Evolutionary conservation across 2,797 vertebrate species (phyloP).

Genomic region (Helarctos malayanus): DNA sequence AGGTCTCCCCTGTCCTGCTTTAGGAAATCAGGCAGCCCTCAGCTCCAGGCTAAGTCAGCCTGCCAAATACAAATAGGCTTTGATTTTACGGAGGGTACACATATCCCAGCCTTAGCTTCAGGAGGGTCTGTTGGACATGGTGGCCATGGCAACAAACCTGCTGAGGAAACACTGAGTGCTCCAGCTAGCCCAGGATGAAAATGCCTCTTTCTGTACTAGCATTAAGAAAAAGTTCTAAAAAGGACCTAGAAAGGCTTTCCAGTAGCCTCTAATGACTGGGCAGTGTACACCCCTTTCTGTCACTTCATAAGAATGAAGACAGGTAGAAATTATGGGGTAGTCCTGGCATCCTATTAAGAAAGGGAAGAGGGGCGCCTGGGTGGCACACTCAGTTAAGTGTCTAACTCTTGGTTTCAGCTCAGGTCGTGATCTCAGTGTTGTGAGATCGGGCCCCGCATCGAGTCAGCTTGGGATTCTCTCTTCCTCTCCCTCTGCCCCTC

Average conservation of each 20-base stretch:
- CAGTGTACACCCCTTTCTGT: too few species aligned
- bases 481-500: not conserved
- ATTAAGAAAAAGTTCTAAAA: constrained; percentile 56
- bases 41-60: not conserved
- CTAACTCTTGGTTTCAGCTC: not conserved
- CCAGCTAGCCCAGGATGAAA: not conserved
- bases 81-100: not conserved
- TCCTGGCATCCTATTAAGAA: not conserved
- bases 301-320: not conserved
- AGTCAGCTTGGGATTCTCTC: not conserved
- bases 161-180: not conserved
- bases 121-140: not conserved
- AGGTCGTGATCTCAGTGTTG: not conserved
- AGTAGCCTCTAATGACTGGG: not conserved
- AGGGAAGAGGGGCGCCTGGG: not conserved
- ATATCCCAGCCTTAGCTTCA: constrained; percentile 31
- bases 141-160: constrained; percentile 47
- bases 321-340: not conserved
- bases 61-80: constrained; percentile 48
- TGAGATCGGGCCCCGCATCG: not conserved
- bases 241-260: not conserved
- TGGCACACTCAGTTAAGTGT: not conserved
- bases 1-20: not conserved
- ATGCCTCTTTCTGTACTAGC: not conserved
- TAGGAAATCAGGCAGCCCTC: not conserved